phyloP scores from a whole-genome alignment of 2,888 invertebrate species.

The Latrodectus hesperus region DNA sequence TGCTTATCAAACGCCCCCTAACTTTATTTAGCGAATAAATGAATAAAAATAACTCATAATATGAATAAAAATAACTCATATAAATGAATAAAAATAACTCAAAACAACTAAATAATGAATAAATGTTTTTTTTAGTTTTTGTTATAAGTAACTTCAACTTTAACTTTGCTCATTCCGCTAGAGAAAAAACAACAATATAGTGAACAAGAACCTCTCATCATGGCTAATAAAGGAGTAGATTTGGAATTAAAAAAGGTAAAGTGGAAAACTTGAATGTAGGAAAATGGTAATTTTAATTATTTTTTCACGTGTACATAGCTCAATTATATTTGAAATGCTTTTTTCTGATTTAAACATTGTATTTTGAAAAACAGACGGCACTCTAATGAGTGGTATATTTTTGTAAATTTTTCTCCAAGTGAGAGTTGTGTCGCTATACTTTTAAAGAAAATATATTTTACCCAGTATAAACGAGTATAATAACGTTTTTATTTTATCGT shows the following conservation, averaged over 20 bases:
- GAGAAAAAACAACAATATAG: not conserved
- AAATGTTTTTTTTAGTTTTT: too few relatives aligned
- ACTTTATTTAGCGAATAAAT: too few relatives aligned
- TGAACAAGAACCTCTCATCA: not conserved
- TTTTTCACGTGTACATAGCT: not conserved
- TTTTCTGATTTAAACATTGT: not conserved
- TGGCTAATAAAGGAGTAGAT: conserved; percentile 47
- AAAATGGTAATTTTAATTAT: not conserved
- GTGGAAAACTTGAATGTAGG: too few relatives aligned
- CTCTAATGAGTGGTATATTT: not conserved
- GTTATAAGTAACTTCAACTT: conserved; percentile 30
- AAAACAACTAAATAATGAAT: too few relatives aligned
- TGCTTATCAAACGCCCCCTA: too few relatives aligned
- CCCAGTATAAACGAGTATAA: too few relatives aligned
- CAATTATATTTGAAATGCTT: not conserved
- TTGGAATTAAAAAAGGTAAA: conserved; percentile 52
- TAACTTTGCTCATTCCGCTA: not conserved
- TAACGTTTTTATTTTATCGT: too few relatives aligned
- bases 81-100: too few relatives aligned
- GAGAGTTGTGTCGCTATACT: not conserved
- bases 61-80: too few relatives aligned
- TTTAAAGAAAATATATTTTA: too few relatives aligned
- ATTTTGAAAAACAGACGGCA: too few relatives aligned
- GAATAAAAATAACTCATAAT: too few relatives aligned
- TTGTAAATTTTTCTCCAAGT: not conserved